Evolutionary conservation across 2,888 invertebrate species (phyloP).

Genomic region (Toxonevra muliebris): DNA sequence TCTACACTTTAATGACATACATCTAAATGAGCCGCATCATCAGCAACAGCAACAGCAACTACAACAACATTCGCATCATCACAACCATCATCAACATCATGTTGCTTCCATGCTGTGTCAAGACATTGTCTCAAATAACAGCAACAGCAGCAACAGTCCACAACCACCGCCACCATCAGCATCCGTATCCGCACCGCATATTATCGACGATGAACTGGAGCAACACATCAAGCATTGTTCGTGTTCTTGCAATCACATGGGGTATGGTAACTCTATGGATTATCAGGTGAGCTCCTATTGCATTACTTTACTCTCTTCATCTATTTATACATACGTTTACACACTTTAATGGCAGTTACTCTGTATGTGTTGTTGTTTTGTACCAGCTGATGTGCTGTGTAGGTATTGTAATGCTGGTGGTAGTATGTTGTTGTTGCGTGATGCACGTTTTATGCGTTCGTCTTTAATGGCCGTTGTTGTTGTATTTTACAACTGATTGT

Average conservation of each 20-base stretch:
- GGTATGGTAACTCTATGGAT: slow-evolving; percentile 91
- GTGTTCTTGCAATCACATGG: slow-evolving; percentile 93
- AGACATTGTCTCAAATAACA: slow-evolving; percentile 20
- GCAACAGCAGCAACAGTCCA: slow-evolving; percentile 25
- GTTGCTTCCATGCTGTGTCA: slow-evolving; percentile 14
- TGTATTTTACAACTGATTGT: neutral
- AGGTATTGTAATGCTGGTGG: neutral
- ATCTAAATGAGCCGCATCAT: slow-evolving; percentile 43
- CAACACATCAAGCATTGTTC: slow-evolving; percentile 89
- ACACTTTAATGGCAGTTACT: too few species aligned
- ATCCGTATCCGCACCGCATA: slow-evolving; percentile 38
- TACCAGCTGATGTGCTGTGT: neutral
- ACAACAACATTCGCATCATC: slow-evolving; percentile 35
- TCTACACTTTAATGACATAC: slow-evolving; percentile 36
- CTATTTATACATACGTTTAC: too few species aligned
- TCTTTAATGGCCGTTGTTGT: neutral
- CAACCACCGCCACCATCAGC: slow-evolving; percentile 20
- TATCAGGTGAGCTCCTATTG: slow-evolving; percentile 73
- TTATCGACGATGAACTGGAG: slow-evolving; percentile 82
- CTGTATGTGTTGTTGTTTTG: neutral
- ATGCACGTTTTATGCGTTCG: neutral
- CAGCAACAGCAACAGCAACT: slow-evolving; percentile 35
- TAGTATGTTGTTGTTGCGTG: neutral
- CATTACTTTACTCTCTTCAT: too few species aligned
- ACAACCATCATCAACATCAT: slow-evolving; percentile 32